Evolutionary conservation across 2,888 invertebrate genomes (phyloP).

Genomic region (Drosophila ochracea): DNA sequence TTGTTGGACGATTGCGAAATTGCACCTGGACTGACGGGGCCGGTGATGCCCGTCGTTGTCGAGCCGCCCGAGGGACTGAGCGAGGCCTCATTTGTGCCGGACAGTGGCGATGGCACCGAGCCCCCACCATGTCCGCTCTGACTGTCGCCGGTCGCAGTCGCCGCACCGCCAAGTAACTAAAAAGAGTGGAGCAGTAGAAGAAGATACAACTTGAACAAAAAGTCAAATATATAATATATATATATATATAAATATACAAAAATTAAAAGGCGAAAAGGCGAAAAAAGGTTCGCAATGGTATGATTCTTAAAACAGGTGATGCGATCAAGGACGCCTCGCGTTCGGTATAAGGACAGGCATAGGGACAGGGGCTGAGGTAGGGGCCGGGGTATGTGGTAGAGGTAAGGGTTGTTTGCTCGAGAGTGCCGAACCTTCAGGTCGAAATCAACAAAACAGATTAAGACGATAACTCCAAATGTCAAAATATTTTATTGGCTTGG

Average conservation of each 20-base stretch:
- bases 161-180: constrained; percentile 73
- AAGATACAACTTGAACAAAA: constrained; percentile 31
- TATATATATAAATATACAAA: background rate
- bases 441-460: constrained; percentile 84
- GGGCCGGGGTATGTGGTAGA: background rate
- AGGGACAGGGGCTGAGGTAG: background rate
- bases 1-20: constrained; percentile 85
- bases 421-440: constrained; percentile 44
- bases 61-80: constrained; percentile 89
- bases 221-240: constrained; percentile 8
- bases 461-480: constrained; percentile 85
- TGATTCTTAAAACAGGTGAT: constrained; percentile 66
- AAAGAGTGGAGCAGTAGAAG: constrained; percentile 34
- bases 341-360: constrained; percentile 9
- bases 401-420: constrained; percentile 14
- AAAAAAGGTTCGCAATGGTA: constrained; percentile 48
- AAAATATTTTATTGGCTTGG: constrained; percentile 85
- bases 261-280: constrained; percentile 33
- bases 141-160: constrained; percentile 64
- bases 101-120: constrained; percentile 90
- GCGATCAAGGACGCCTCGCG: constrained; percentile 53
- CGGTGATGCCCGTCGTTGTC: constrained; percentile 83
- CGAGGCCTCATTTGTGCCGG: constrained; percentile 90
- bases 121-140: constrained; percentile 74
- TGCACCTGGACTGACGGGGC: constrained; percentile 85